Percentiles rank a stretch among this genome's conserved stretches.
These are phyloP conservation scores for Silurus asotus DNA, from an alignment of 2,113 vertebrate genomes.

Conservation along the genomic window DNA sequence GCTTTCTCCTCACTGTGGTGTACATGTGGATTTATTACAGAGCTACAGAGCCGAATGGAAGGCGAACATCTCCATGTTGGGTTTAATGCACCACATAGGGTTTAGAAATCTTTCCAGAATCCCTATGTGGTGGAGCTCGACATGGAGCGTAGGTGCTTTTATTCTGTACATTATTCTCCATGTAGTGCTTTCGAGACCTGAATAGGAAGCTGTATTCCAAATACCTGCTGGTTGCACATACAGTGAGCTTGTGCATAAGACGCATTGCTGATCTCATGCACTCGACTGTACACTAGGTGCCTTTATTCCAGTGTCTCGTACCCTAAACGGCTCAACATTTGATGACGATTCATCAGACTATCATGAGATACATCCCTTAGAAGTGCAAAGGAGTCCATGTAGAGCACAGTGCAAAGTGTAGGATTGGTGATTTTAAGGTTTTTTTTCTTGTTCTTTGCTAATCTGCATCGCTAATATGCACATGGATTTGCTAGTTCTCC, in stretches of 20 bases:
- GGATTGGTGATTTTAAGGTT: neutral
- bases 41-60: neutral
- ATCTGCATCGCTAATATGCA: neutral
- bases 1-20: neutral
- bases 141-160: neutral
- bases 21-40: neutral
- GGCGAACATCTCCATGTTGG: neutral
- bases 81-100: neutral
- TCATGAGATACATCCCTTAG: conserved; percentile 46
- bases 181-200: neutral
- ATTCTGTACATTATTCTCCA: neutral
- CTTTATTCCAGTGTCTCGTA: neutral
- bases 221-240: neutral
- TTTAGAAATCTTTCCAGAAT: neutral
- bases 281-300: neutral
- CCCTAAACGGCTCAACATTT: neutral
- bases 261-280: neutral
- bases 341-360: neutral
- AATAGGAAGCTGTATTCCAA: neutral
- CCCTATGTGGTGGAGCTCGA: neutral
- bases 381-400: conserved; percentile 52
- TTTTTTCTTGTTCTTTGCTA: neutral
- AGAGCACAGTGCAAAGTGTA: conserved; percentile 47
- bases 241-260: neutral
- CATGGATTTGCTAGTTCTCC: neutral